phyloP scores from a whole-genome alignment of 30 jellyfish, hydroid and myxozoan species.

The Haliclystus octoradiatus region DNA sequence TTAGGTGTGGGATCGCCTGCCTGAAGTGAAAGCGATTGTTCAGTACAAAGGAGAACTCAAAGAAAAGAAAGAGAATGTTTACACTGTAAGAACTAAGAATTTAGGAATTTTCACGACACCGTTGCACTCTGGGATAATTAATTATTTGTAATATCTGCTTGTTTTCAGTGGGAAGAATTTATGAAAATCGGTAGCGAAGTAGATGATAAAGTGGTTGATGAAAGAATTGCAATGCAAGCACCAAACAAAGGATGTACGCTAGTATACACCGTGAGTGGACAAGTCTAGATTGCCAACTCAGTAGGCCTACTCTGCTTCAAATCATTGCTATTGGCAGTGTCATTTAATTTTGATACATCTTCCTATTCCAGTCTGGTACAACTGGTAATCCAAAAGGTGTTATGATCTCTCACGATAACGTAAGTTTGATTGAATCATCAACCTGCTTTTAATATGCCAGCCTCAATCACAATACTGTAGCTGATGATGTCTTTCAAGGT shows the following conservation, averaged over 20 bases:
- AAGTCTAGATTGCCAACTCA: no score
- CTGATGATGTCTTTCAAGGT: no score
- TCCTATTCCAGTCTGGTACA: slow-evolving; percentile 83
- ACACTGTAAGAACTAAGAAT: slow-evolving; percentile 75
- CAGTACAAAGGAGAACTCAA: slow-evolving; percentile 78
- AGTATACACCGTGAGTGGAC: slow-evolving; percentile 59
- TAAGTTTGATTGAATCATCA: slow-evolving; percentile 10
- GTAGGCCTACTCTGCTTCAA: no score
- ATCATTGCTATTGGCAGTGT: no score
- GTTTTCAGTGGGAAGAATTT: slow-evolving; percentile 87
- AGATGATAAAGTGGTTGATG: slow-evolving; percentile 30
- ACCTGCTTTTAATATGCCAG: neutral
- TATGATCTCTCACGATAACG: slow-evolving; percentile 92
- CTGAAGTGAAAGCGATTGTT: slow-evolving; percentile 68
- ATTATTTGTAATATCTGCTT: neutral
- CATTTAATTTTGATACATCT: no score
- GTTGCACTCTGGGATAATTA: neutral
- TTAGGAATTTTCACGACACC: no score
- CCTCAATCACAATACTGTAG: no score
- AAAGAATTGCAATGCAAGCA: slow-evolving; percentile 37
- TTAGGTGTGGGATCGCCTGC: slow-evolving; percentile 91
- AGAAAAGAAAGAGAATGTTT: slow-evolving; percentile 57
- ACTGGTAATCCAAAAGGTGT: slow-evolving; percentile 99
- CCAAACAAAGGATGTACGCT: slow-evolving; percentile 78
- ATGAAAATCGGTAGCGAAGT: slow-evolving; percentile 72